Evolutionary conservation across 2,888 invertebrate species (phyloP), one percentile per base, ranked within the genome.

Genomic region (Margaritifera margaritifera): DNA sequence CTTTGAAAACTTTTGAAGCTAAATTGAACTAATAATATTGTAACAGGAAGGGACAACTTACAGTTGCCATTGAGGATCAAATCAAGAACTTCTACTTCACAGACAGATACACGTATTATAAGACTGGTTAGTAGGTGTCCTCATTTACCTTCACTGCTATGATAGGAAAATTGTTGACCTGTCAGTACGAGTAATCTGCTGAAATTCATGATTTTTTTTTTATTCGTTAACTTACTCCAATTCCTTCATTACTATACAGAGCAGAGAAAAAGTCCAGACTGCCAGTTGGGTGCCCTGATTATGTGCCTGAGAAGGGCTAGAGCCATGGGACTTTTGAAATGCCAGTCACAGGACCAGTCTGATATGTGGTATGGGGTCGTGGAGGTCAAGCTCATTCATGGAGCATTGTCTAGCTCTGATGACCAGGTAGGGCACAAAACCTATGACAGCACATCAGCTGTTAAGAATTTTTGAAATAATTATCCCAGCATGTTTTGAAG

Each of bases 391-490:
- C 87, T 91, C 31, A 87, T 95, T 62, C 88, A 91, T 71, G 80
- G 86, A 64, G 93, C 93, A 5, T 91, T 94, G 50, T 90, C 92
- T 0, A 92, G 93, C 83, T 90, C 91, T 6, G 91, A 91, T 62
- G 93, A 93, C 66, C 92, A 93, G 91, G 94, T 94, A 84, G 82
- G 82, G 64, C 20, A 25, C 19, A 19, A 20, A 4, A 25, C 20
- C 22, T 31, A 18, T 60, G 18, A 20, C 11, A 42, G 24, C 42
- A 62, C n/a, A 50, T 62, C 22, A 6, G 25, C 42, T 42, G 42
- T 42, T 42, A 42, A 15, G 42, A 42, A 42, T 42, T 2, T 42
- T 42, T 42, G 11, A 42, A 42, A 42, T 15, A 42, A 42, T 42
- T 42, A 42, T 42, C 15, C 42, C 42, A 42, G 42, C 42, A 42